phyloP scores from a whole-genome alignment of 2,888 invertebrate genomes.

The Leptothorax acervorum region DNA sequence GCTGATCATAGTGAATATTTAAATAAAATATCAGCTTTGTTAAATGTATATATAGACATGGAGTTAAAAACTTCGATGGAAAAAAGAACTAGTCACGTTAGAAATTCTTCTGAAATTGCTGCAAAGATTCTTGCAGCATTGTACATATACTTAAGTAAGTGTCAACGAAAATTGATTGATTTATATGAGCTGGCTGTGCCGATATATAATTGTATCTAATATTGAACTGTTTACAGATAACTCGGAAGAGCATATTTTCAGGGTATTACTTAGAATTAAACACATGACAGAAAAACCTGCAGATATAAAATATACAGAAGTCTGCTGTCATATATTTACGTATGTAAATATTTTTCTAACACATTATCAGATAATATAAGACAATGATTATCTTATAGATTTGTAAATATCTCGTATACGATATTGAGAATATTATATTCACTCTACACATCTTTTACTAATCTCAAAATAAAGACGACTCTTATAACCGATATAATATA shows the following conservation, averaged over 20 bases:
- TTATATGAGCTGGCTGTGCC: background rate
- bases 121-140: slow-evolving; percentile 78
- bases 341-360: slow-evolving; percentile 63
- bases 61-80: slow-evolving; percentile 83
- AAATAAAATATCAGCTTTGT: slow-evolving; percentile 84
- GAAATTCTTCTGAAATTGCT: slow-evolving; percentile 71
- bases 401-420: background rate
- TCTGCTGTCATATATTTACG: slow-evolving; percentile 79
- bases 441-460: slow-evolving; percentile 73
- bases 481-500: slow-evolving; percentile 74
- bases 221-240: slow-evolving; percentile 72
- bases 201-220: background rate
- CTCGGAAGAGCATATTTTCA: slow-evolving; percentile 82
- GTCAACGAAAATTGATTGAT: background rate
- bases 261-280: slow-evolving; percentile 79
- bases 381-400: background rate
- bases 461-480: slow-evolving; percentile 58
- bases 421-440: slow-evolving; percentile 27
- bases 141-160: slow-evolving; percentile 81
- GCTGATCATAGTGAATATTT: slow-evolving; percentile 82
- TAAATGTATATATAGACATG: slow-evolving; percentile 84
- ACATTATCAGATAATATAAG: background rate
- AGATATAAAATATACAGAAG: slow-evolving; percentile 65
- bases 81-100: slow-evolving; percentile 76
- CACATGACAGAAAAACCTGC: slow-evolving; percentile 71